These are phyloP conservation scores for Aporophyla nigra DNA, from an alignment of 2,888 invertebrate species.

Conservation along the genomic window DNA sequence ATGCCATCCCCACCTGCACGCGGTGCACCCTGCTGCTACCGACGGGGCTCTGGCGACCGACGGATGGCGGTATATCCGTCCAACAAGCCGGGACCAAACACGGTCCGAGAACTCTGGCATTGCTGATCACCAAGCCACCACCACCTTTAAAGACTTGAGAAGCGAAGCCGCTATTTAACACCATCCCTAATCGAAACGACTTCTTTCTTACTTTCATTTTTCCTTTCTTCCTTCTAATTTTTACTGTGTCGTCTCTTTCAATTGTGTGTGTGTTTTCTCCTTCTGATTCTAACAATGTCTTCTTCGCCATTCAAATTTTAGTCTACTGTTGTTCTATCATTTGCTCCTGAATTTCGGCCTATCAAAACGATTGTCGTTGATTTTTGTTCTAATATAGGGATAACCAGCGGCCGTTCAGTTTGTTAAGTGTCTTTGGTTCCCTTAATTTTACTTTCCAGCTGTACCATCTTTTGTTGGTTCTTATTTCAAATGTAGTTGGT, in stretches of 20 bases:
- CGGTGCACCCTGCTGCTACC: constrained; percentile 27
- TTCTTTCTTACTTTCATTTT: neutral
- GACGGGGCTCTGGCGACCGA: constrained; percentile 40
- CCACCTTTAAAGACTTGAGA: neutral
- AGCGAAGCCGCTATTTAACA: neutral
- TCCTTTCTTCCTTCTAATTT: neutral
- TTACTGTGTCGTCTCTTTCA: neutral
- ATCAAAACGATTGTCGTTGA: neutral
- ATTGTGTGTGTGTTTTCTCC: neutral
- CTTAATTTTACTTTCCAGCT: neutral
- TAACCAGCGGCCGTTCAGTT: neutral
- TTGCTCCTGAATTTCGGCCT: neutral
- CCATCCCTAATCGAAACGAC: neutral
- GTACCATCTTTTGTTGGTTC: neutral
- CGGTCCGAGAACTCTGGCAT: neutral
- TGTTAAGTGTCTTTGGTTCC: neutral
- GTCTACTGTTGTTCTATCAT: neutral
- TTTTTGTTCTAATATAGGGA: neutral
- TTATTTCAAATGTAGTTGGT: neutral
- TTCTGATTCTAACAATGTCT: too few species aligned
- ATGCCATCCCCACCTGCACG: constrained; percentile 25
- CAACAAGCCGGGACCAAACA: too few species aligned
- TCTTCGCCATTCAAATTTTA: neutral
- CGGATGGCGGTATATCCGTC: constrained; percentile 20
- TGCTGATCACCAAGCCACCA: neutral